Evolutionary conservation across 1,140 invertebrate genomes (phyloP), one percentile per base, ranked within the genome.

Genomic region (Platyscapa corneri): DNA sequence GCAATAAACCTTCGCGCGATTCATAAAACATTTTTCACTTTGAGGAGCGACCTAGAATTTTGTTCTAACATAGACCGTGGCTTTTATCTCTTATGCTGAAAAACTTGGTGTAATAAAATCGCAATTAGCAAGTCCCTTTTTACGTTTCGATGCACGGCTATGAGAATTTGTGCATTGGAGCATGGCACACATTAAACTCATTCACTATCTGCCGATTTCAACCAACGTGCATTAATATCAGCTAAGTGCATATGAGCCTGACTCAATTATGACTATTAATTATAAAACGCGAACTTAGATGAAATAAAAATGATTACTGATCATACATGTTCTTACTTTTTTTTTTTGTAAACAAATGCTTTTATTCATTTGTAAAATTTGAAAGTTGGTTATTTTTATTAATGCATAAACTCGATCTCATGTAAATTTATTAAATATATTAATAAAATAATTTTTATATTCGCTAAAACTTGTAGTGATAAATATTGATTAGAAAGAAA

Each of bases 241-340:
- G 10, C 12, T 81, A 49, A 81, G 79, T 81, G 79, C 64, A 70
- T 42, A 32, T 27, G 42, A 42, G 67, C 30, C 16, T 70, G 67
- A 72, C 67, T 82, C 46, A 30, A 72, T 82, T 82, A 72, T 64
- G 65, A 72, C 72, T 56, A 32, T 82, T 82, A 82, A 82, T 82
- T 82, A 65, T n/a, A 27, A 56, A 53, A n/a, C 16, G 37, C 16
- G 37, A 60, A 10, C 56, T 60, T 27, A 27, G 56, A 60, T 60
- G 23, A 60, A 23, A 27, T 60, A 60, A 60, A 60, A 27, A 5
- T 23, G 23, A 60, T 27, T 14, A 14, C 27, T 10, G 56, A 60
- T 60, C 5, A 46, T 46, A 46, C 12, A 27, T 23, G 56, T 60
- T 60, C 27, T 60, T 27, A 60, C 3, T 10, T 23, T 6, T 60